These are phyloP conservation scores for Brotula barbata DNA, from an alignment of 2,797 vertebrate species.

Conservation along the genomic window DNA sequence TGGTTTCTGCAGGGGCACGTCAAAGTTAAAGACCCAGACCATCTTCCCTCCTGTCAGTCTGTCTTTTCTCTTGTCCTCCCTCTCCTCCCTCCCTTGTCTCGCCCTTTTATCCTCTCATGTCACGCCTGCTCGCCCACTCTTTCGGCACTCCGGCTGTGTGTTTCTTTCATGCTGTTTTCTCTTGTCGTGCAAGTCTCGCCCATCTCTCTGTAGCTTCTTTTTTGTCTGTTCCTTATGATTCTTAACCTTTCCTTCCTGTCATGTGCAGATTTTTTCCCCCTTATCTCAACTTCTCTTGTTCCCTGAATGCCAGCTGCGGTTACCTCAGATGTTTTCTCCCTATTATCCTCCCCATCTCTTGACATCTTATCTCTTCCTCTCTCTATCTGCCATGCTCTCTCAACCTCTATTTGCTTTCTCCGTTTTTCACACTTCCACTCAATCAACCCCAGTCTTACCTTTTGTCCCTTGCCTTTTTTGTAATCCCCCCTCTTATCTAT, in stretches of 20 bases:
- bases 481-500: not conserved
- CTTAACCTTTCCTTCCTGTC: not conserved
- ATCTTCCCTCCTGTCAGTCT: slow-evolving; percentile 23
- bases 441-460: not conserved
- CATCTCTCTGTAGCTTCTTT: not conserved
- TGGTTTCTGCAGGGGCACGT: slow-evolving; percentile 38
- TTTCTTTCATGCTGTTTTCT: slow-evolving; percentile 11
- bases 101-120: slow-evolving; percentile 32
- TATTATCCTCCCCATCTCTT: not conserved
- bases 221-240: not conserved
- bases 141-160: not conserved
- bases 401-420: not conserved
- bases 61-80: slow-evolving; percentile 28
- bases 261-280: not conserved
- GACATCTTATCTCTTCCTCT: slow-evolving; percentile 11
- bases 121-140: slow-evolving; percentile 18
- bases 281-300: not conserved
- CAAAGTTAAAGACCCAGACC: slow-evolving; percentile 41
- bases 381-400: not conserved
- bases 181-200: not conserved
- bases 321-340: not conserved
- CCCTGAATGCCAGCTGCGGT: not conserved
- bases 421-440: not conserved
- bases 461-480: not conserved
- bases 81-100: slow-evolving; percentile 27